Base-by-base conservation (phyloP, 2,113 vertebrate species). In the Carassius carassius region DNA sequence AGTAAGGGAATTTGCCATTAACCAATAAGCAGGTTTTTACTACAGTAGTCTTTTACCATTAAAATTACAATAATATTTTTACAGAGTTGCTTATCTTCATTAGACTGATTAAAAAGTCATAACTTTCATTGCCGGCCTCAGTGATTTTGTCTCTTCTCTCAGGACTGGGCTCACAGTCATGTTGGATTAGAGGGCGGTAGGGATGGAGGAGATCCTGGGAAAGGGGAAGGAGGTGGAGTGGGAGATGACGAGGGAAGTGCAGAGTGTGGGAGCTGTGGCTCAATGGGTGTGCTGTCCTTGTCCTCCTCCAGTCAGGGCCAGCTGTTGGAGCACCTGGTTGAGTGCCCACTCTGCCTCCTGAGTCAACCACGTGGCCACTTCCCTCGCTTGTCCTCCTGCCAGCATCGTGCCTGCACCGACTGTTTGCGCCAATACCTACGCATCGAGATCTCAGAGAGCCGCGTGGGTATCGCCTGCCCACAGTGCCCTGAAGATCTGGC, bases 341-440 rank as follows among this genome's bases (percentile, higher is more conserved):
- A 97, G 90, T 96, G 96, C 78, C 96, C 96, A 0, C 91, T 96
- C 83, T 96, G 96, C 92, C 94, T 96, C 87, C 94, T 96, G 84
- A 94, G 94, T 76, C 96, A 96, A 89, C 95, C 95, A 0, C 92
- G 94, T 0, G 91, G 92, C 88, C 94, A 93, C 88, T 96, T 96
- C 82, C 95, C 95, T 0, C 90, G 83, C 1, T 94, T 96, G 72
- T 91, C 90, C 74, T 94, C 90, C 82, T 97, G 96, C 29, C 78
- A 93, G 0, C 96, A 97, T 91, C 94, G 94, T 16, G 92, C 95
- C 0, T 96, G 96, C 92, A 77, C 82, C 0, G 89, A 92, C 87
- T 97, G 96, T 87, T 92, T 96, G 85, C 90, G 95, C 70, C 95
- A 91, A 86, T 96, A 96, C 87, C 86, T 96, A 88, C 90, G 92